These are phyloP conservation scores for Dolichoris vasculosae DNA, from an alignment of 1,140 invertebrate species.

Conservation along the genomic window DNA sequence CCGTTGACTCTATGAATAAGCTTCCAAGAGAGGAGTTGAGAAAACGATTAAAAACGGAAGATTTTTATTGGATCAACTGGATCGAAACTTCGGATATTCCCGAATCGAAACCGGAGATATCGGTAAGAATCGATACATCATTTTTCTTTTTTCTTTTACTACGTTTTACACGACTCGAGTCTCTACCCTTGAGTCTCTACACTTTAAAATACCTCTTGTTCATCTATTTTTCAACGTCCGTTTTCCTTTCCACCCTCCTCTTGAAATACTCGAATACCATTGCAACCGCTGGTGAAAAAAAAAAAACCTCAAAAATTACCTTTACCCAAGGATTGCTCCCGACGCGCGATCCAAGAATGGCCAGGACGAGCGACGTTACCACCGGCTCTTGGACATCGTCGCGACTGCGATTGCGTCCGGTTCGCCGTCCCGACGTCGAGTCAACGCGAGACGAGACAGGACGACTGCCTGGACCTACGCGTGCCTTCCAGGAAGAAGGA, in stretches of 20 bases:
- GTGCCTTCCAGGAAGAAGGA: constrained; percentile 20
- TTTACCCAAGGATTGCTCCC: background rate
- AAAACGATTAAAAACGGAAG: background rate
- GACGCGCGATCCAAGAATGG: background rate
- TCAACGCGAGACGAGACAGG: constrained; percentile 4
- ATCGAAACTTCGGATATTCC: background rate
- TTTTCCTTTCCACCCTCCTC: too few relatives aligned
- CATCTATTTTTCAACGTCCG: too few relatives aligned
- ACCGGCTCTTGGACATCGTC: background rate
- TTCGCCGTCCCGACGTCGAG: background rate
- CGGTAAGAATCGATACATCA: background rate
- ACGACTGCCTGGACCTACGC: constrained; percentile 44
- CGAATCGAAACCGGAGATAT: background rate
- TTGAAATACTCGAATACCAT: too few relatives aligned
- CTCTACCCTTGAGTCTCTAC: too few relatives aligned
- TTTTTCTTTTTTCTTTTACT: background rate
- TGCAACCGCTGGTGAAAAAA: too few relatives aligned
- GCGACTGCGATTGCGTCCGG: constrained; percentile 10
- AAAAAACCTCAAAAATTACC: background rate
- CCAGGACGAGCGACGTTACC: background rate
- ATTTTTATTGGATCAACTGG: constrained; percentile 33
- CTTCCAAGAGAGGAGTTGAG: background rate
- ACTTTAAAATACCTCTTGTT: too few relatives aligned
- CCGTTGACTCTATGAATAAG: constrained; percentile 17
- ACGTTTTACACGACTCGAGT: too few relatives aligned